A percentile compares a stretch with the other conserved stretches of the same genome.
phyloP scores from a whole-genome alignment of 2,888 invertebrate genomes.

The Pristionchus arcanus region DNA sequence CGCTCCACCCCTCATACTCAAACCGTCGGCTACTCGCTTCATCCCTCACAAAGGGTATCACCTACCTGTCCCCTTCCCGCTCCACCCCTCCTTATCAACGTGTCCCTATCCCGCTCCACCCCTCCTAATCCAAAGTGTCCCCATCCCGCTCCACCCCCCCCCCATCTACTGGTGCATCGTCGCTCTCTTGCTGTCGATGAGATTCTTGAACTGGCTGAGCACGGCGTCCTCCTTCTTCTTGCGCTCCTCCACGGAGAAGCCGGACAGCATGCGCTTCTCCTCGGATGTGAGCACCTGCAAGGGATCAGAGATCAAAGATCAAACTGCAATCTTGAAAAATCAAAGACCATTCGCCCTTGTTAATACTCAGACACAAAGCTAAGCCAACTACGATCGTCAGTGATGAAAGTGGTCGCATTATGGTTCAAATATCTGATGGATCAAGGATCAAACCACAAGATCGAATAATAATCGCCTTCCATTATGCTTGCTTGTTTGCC shows the following conservation, averaged over 20 bases:
- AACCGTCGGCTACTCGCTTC: slow-evolving; percentile 10
- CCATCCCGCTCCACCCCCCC: not conserved
- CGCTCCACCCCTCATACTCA: not conserved
- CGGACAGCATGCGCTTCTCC: slow-evolving; percentile 96
- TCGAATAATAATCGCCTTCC: too few relatives aligned
- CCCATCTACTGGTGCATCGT: slow-evolving; percentile 43
- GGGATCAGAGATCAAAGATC: not conserved
- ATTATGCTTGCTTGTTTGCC: too few relatives aligned
- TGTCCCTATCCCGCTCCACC: not conserved
- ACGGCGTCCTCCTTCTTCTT: slow-evolving; percentile 96
- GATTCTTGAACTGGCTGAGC: slow-evolving; percentile 93
- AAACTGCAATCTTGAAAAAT: not conserved
- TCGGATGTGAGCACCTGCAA: slow-evolving; percentile 86
- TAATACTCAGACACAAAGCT: not conserved
- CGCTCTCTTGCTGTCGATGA: slow-evolving; percentile 82
- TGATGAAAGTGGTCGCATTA: too few relatives aligned
- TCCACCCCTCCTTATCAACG: not conserved
- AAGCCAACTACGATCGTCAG: too few relatives aligned
- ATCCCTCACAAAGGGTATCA: not conserved
- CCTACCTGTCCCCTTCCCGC: not conserved
- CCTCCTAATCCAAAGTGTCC: not conserved
- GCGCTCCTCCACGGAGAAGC: slow-evolving; percentile 98
- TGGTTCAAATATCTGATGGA: too few relatives aligned
- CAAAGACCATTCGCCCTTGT: not conserved
- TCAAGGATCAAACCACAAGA: too few relatives aligned